phyloP scores from a whole-genome alignment of 2,797 vertebrate genomes.

The Eospalax fontanierii region DNA sequence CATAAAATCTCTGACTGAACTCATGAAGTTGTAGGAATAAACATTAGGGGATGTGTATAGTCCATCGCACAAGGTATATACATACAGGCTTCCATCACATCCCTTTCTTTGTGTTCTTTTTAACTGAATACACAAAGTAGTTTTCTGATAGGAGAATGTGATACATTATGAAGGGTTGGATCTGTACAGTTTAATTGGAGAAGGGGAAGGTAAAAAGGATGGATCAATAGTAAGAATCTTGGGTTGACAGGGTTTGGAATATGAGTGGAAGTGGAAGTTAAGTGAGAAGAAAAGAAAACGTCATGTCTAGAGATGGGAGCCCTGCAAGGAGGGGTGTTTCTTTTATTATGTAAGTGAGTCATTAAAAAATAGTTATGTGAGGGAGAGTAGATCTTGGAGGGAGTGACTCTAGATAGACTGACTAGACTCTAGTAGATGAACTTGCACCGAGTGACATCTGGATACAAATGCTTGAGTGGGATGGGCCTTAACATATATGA shows the following conservation, averaged over 20 bases:
- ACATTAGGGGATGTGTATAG: neutral
- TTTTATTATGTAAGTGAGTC: too few species aligned
- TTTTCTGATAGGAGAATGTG: neutral
- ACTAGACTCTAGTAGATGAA: too few species aligned
- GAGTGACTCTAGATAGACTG: too few species aligned
- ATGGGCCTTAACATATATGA: too few species aligned
- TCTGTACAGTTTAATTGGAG: neutral
- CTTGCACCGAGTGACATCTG: too few species aligned
- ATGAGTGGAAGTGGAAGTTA: neutral
- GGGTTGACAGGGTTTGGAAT: neutral
- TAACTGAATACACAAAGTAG: neutral
- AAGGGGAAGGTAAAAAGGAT: neutral
- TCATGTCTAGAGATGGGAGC: neutral
- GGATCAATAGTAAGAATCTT: neutral
- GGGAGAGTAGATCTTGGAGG: too few species aligned
- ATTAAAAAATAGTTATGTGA: neutral
- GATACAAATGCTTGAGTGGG: too few species aligned
- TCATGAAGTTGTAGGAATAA: neutral
- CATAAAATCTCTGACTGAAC: neutral
- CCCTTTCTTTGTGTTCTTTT: neutral
- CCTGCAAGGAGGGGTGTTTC: rapidly evolving
- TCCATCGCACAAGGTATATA: neutral
- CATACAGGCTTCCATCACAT: neutral
- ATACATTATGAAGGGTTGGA: neutral
- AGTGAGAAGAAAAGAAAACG: neutral